These are phyloP conservation scores for Sanderia malayensis DNA, from an alignment of 30 jellyfish, hydroid and myxozoan genomes.

Conservation along the genomic window DNA sequence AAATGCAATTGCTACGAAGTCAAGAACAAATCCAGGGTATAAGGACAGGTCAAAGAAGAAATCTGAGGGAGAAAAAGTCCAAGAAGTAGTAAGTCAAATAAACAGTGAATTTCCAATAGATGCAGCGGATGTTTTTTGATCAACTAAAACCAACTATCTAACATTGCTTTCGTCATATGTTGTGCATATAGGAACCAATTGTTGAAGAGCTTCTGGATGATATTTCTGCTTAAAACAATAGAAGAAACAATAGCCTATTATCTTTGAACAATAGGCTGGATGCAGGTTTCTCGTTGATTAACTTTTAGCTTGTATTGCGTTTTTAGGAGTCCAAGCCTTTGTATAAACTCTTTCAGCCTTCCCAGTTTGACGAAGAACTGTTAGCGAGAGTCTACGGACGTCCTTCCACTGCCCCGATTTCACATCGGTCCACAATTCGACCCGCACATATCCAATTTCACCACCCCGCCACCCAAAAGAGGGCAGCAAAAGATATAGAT, in stretches of 20 bases:
- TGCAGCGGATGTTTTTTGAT: too few relatives aligned
- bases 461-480: conserved; percentile 20
- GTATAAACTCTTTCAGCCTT: background rate
- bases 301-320: too few relatives aligned
- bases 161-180: too few relatives aligned
- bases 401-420: conserved; percentile 2
- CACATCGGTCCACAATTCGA: conserved; percentile 57
- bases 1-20: too few relatives aligned
- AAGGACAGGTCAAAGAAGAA: conserved; percentile 23
- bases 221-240: too few relatives aligned
- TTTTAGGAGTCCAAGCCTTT: background rate
- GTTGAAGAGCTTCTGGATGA: too few relatives aligned
- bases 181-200: too few relatives aligned
- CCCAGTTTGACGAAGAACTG: conserved; percentile 22
- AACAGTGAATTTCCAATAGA: too few relatives aligned
- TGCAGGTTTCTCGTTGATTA: too few relatives aligned
- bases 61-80: background rate
- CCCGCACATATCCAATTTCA: conserved; percentile 61
- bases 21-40: conserved; percentile 5
- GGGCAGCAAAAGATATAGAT: background rate
- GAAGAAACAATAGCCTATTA: too few relatives aligned
- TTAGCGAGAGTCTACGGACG: conserved; percentile 33
- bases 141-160: too few relatives aligned
- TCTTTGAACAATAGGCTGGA: too few relatives aligned
- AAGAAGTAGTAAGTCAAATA: conserved; percentile 8